Evolutionary conservation across 2,797 vertebrate genomes (phyloP).

Genomic region (Poeciliopsis infans): DNA sequence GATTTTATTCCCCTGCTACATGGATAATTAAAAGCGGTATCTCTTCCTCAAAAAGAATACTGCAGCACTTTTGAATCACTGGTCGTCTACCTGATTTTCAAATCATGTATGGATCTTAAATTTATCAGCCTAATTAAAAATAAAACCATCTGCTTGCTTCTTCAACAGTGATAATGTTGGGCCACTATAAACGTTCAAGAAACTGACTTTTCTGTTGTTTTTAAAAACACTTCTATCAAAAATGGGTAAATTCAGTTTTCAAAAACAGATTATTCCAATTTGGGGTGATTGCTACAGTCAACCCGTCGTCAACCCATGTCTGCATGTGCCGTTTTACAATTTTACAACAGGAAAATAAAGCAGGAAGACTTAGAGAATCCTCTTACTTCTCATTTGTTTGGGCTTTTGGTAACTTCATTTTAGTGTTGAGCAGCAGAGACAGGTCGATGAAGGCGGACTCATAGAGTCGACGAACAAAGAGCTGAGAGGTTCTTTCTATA

Average conservation of each 20-base stretch:
- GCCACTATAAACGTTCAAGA: neutral
- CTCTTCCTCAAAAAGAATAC: neutral
- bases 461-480: constrained; percentile 84
- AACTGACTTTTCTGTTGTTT: neutral
- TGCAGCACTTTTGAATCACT: neutral
- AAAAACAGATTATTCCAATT: neutral
- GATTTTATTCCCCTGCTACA: neutral
- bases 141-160: neutral
- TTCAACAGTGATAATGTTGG: neutral
- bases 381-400: constrained; percentile 75
- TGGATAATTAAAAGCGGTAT: neutral
- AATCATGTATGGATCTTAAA: neutral
- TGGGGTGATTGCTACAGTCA: neutral
- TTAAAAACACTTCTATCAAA: neutral
- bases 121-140: neutral
- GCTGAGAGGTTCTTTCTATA: constrained; percentile 84
- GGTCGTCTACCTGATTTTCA: neutral
- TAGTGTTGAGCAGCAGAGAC: constrained; percentile 84
- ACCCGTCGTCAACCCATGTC: neutral
- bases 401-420: constrained; percentile 77
- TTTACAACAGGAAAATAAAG: neutral
- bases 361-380: neutral
- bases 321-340: neutral
- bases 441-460: constrained; percentile 85
- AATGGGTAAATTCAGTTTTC: neutral